Base-by-base conservation (phyloP, 2,888 invertebrate species). In the Acleris literana region DNA sequence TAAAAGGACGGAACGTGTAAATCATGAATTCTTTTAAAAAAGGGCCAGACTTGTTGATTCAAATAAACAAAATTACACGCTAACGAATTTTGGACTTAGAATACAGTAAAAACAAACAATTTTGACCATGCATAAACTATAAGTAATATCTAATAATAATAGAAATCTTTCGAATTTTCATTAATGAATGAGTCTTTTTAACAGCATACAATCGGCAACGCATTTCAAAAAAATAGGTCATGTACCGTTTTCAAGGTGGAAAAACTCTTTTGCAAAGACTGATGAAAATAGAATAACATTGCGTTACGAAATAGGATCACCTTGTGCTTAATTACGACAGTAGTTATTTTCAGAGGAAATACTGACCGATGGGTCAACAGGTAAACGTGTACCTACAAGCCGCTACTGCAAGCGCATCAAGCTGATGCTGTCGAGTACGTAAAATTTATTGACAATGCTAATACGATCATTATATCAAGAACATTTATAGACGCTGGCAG, bases 271-370 rank as follows among this genome's bases (percentile, higher is more conserved):
- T 77, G 73, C 77, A 76, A 74, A 74, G 73, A 71, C 74, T 69
- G 68, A 75, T 78, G 70, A 80, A 81, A 85, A 84, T 83, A 85
- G 76, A 79, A 22, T 48, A 64, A 51, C 63, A 54, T 61, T 64
- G 61, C 49, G 51, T 69, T 67, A 68, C 69, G 61, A 69, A 71
- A 68, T 64, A 69, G 76, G 66, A 81, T 78, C 80, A 81, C 85
- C 83, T 85, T 85, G 86, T 81, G 79, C 84, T 84, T 87, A 85
- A 86, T 86, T 82, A 83, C 83, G 56, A 71, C 74, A 66, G 69
- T 64, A 76, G 71, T 68, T 73, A 74, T 74, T 70, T 70, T 64
- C 55, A 66, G 69, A 57, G 70, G 17, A 69, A 71, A 72, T 75
- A 76, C 74, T 74, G 69, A 65, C 70, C 69, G 67, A 77, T 76